Conservation (phyloP, 2,797 vertebrate species). For the Steatocranus sp. region DNA sequence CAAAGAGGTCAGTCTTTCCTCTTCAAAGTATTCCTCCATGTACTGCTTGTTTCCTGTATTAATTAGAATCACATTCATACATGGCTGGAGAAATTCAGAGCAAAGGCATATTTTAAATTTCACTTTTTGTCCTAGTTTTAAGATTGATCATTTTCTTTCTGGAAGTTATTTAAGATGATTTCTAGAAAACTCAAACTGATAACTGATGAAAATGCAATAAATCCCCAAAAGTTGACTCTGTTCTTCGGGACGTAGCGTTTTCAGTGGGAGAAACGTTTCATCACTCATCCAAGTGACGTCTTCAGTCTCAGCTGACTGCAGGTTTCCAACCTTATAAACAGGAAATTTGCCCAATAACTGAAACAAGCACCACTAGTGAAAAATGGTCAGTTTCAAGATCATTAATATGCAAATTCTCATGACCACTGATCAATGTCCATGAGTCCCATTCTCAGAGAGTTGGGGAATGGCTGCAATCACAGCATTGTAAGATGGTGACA, state of each 20-base stretch:
- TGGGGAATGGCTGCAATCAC: background rate
- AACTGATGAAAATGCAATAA: background rate
- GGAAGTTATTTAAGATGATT: background rate
- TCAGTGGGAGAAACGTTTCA: background rate
- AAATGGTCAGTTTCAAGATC: background rate
- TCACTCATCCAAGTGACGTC: background rate
- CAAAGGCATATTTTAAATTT: background rate
- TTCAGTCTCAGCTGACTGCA: background rate
- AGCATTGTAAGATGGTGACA: background rate
- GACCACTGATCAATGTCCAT: rapidly evolving
- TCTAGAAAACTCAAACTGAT: background rate
- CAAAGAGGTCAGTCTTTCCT: conserved; percentile 70
- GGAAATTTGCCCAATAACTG: background rate
- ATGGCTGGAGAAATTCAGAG: background rate
- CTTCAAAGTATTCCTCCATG: background rate
- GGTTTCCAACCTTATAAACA: background rate
- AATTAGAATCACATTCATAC: background rate
- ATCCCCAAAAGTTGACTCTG: background rate
- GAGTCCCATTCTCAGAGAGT: background rate
- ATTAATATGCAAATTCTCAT: background rate
- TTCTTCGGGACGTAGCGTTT: rapidly evolving
- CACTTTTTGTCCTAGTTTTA: background rate
- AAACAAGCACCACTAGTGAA: background rate
- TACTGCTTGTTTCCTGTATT: background rate
- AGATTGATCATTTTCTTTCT: background rate